Evolutionary conservation across 1,140 invertebrate species (phyloP), one percentile per base, ranked within the genome.

Genomic region (Scaptomyza graminum): DNA sequence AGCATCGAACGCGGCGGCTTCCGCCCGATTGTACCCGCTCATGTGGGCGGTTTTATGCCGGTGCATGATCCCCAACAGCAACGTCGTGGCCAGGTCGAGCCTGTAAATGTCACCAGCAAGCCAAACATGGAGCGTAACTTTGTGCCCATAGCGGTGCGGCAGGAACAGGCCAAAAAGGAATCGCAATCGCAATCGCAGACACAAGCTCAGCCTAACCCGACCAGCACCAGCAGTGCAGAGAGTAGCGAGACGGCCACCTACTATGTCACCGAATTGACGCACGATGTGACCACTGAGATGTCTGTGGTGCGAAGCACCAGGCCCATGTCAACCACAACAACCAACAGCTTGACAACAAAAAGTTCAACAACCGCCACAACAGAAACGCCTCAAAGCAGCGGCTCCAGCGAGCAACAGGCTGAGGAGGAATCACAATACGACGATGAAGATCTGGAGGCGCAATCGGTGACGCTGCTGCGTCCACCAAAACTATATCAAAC

Each of bases 1-100:
- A 91, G 85, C 55, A 94, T 95, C 59, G 94, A 96, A 91, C 94
- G 94, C 12, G 95, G 94, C 57, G 96, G 95, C 12, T 96, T 96
- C 81, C 92, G 94, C 8, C 96, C 96, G 13, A 92, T 96, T 57
- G 90, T 95, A 28, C 95, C 95, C 7, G 93, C 93, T 28, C 93
- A 93, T 43, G 92, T 94, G 64, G 94, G 95, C 11, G 96, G 96
- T 12, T 96, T 96, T 73, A 95, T 92, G 94, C 95, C 90, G 1
- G 84, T 91, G 1, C 85, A 76, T 49, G 82, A 91, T 90, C 90
- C 90, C 1, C 75, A 87, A 16, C 82, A 87, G 15, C 82, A 85
- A 44, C 76, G 82, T 7, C 75, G 85, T 1, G 90, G 90, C 0
- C 31, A 79, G 0, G 75, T 90, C 4, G 89, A 90, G 57, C 63